Percentiles rank a stretch among this genome's conserved stretches.
Evolutionary conservation across 1,140 invertebrate genomes (phyloP).

Genomic region (Drosophila rhopaloa): DNA sequence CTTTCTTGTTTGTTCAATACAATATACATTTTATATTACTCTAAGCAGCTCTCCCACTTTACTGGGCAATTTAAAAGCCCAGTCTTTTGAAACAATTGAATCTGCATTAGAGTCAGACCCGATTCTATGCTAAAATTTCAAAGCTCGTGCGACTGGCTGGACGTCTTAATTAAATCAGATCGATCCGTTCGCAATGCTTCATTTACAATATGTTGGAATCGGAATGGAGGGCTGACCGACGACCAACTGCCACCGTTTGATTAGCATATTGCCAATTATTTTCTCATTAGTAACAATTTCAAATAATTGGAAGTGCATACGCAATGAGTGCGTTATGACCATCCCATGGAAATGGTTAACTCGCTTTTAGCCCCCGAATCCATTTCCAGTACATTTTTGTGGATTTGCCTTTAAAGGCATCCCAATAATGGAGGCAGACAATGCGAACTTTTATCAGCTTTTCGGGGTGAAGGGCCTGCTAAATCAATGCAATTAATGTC

Average conservation of each 20-base stretch:
- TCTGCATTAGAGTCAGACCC: slow-evolving; percentile 39
- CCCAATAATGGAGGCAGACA: slow-evolving; percentile 17
- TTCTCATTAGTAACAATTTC: slow-evolving; percentile 76
- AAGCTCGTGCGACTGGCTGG: slow-evolving; percentile 18
- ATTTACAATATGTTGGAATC: slow-evolving; percentile 42
- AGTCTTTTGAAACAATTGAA: slow-evolving; percentile 56
- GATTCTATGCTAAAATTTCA: slow-evolving; percentile 25
- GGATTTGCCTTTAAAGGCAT: slow-evolving; percentile 10
- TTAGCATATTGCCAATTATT: slow-evolving; percentile 74
- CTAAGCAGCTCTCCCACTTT: too few relatives aligned
- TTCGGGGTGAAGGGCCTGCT: slow-evolving; percentile 47
- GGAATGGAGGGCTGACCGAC: slow-evolving; percentile 39
- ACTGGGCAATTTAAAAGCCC: background rate
- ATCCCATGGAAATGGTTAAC: slow-evolving; percentile 1
- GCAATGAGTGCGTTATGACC: slow-evolving; percentile 52
- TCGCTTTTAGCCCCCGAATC: background rate
- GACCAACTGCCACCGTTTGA: slow-evolving; percentile 43
- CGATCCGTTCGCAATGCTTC: slow-evolving; percentile 29
- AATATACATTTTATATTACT: background rate
- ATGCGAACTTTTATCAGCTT: slow-evolving; percentile 59
- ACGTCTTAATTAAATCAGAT: slow-evolving; percentile 57
- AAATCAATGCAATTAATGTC: slow-evolving; percentile 82
- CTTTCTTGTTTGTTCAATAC: too few relatives aligned
- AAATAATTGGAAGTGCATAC: slow-evolving; percentile 70
- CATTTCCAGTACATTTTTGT: slow-evolving; percentile 6